Base-by-base conservation (phyloP, 2,888 invertebrate species). In the Polymixis lichenea region DNA sequence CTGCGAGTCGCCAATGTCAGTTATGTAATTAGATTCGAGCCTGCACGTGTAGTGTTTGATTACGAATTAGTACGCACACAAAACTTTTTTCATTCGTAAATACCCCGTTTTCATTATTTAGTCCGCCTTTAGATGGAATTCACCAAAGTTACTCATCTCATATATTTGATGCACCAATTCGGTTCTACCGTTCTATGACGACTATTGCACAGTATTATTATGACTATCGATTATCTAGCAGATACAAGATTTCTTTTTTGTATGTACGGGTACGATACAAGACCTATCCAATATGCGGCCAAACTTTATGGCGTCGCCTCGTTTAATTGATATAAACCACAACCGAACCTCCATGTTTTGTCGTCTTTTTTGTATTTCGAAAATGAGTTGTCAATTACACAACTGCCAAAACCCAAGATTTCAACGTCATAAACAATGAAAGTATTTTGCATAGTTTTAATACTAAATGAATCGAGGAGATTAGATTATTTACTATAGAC, bases 351-450 rank as follows among this genome's bases (percentile, higher is more conserved):
- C n/a, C 28, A 56, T 62, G 73, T 25, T 69, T 76, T n/a, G 22
- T 65, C 11, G 22, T 58, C 4, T 28, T 75, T 67, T 85, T 85
- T 74, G 68, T 77, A 85, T 85, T 85, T 85, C 77, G 86, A 85
- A 85, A 80, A 61, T 13, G 22, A 49, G 43, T 61, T 75, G 76
- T 80, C 80, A 76, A 17, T 53, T 55, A 38, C 2, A 38, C 62
- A 64, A 61, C 72, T 80, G 76, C 69, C 74, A 80, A 72, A 64
- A 38, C 56, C 43, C 22, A 61, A 38, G 65, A 72, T 60, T 74
- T 74, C 32, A 51, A 46, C 13, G 49, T 67, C 38, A 53, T 65
- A 51, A 46, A 76, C 61, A 55, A 84, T 83, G 78, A 81, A 74
- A 74, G 68, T 22, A 69, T 83, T 84, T 84, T 60, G 68, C 61